These are phyloP conservation scores for Trinorchestia longiramus DNA, from an alignment of 1,140 invertebrate species.

Conservation along the genomic window DNA sequence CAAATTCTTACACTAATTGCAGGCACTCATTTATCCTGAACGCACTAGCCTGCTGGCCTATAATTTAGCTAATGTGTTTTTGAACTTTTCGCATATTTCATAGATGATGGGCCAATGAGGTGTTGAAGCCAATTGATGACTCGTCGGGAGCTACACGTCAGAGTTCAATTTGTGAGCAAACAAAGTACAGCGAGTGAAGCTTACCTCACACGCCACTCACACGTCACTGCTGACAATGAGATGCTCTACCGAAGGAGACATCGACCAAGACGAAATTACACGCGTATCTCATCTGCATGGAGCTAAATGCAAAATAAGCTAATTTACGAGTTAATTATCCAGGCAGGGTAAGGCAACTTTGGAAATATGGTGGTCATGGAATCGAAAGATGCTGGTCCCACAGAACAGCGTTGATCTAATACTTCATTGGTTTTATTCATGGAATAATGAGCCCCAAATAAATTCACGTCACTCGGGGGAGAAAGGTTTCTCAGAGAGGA, in stretches of 20 bases:
- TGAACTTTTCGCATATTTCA: not conserved
- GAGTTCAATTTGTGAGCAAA: not conserved
- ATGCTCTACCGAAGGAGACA: not conserved
- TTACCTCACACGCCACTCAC: not conserved
- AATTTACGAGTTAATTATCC: constrained; percentile 2
- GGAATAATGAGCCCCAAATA: not conserved
- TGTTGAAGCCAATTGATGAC: not conserved
- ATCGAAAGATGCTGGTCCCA: not conserved
- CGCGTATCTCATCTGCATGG: not conserved
- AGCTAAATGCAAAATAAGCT: not conserved
- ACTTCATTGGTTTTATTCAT: not conserved
- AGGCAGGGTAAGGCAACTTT: not conserved
- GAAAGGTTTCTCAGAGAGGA: not conserved
- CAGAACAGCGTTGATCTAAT: not conserved
- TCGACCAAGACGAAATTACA: not conserved
- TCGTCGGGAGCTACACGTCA: not conserved
- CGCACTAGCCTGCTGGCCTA: not conserved
- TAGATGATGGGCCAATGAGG: not conserved
- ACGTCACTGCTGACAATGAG: not conserved
- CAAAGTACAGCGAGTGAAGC: not conserved
- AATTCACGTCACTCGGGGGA: not conserved
- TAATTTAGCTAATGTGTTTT: not conserved
- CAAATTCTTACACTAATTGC: not conserved
- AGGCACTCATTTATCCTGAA: not conserved
- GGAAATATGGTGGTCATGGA: not conserved